Base-by-base conservation (phyloP, 1,140 invertebrate genomes). In the Papilio aristodemus region DNA sequence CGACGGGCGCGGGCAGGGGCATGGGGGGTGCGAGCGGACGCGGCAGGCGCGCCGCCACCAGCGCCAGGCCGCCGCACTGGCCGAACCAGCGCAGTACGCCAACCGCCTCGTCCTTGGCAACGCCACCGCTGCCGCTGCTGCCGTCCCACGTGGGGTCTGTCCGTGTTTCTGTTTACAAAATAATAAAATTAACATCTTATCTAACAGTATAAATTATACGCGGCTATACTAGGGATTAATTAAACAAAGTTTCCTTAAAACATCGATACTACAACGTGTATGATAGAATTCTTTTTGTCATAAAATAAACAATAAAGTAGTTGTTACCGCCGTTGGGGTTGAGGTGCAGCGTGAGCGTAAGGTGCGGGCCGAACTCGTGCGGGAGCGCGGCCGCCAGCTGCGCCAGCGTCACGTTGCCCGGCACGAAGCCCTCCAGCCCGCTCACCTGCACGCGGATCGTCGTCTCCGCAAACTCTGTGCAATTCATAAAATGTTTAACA, bases 21-120 rank as follows among this genome's bases (percentile, higher is more conserved):
- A 97, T 96, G 32, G 81, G 80, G 69, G n/a, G 96, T 95, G 91
- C 97, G 97, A 11, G 97, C 93, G 85, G 84, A 0, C 97, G 93
- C 0, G 97, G 97, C 76, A 98, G 91, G 79, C 97, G 96, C 75
- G 96, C 95, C 0, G 97, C 97, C 14, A 98, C 89, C 22, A 98
- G 91, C 5, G 96, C 97, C 54, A 98, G 92, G n/a, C 97, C 97
- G 32, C 97, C 97, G 57, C 95, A 94, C 50, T 94, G 94, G 41
- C 96, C 96, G 85, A 98, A 98, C 38, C 97, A 95, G 74, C 96
- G 95, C 71, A 98, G 91, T 6, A 96, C 89, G 37, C 68, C 63
- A 17, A 50, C 67, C 14, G 69, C 75, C 19, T 68, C 19, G 38
- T 19, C 94, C 43, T 94, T 93, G 54, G 95, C 96, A n/a, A 96